Evolutionary conservation across 1,140 invertebrate species (phyloP).

Genomic region (Lysiphlebus fabarum): DNA sequence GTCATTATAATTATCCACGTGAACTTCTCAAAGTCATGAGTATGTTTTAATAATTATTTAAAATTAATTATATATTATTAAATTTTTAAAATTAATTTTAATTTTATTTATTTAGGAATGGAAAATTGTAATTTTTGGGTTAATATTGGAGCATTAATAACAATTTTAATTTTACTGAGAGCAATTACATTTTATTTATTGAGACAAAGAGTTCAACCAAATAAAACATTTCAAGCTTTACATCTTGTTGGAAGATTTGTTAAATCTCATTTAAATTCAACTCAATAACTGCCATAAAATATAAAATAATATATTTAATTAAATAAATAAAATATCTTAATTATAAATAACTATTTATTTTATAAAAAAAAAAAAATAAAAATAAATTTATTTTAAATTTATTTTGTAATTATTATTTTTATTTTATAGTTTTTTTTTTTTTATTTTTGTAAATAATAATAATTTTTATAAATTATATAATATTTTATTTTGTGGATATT

Average conservation of each 20-base stretch:
- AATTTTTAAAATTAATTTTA: background rate
- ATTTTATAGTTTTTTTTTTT: no score
- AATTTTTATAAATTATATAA: no score
- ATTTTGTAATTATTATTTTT: no score
- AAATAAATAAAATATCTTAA: background rate
- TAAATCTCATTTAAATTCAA: slow-evolving; percentile 59
- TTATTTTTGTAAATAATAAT: no score
- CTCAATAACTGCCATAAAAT: no score
- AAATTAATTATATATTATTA: no score
- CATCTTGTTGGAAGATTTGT: slow-evolving; percentile 60
- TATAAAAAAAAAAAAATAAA: no score
- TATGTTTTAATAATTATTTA: slow-evolving; percentile 28
- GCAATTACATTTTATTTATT: slow-evolving; percentile 63
- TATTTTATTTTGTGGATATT: no score
- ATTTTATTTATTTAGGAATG: slow-evolving; percentile 53
- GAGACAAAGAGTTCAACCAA: slow-evolving; percentile 63
- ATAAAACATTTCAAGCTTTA: slow-evolving; percentile 64
- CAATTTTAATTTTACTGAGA: slow-evolving; percentile 61
- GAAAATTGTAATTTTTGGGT: slow-evolving; percentile 61
- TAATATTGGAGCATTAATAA: slow-evolving; percentile 58
- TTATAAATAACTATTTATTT: background rate
- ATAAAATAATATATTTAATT: no score
- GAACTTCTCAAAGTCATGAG: slow-evolving; percentile 61
- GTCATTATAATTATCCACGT: slow-evolving; percentile 65
- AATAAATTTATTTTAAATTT: no score